A percentile compares a stretch with the other conserved stretches of the same genome.
These are phyloP conservation scores for Melanotaenia trifasciata DNA, from an alignment of 2,797 vertebrate genomes.

Conservation along the genomic window DNA sequence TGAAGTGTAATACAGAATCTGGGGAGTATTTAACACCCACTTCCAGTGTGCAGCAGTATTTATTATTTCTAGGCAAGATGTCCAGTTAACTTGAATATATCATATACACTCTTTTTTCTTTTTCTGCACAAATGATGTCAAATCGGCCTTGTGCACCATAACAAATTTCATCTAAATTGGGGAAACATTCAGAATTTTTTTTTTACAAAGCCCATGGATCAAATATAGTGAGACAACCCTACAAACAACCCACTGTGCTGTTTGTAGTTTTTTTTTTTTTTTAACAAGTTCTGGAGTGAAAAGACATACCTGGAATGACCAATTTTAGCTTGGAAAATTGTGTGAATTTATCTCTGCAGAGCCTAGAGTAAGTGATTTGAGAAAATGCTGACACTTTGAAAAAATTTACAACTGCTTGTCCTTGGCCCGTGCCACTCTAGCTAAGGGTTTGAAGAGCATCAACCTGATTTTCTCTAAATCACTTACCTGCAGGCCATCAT, in stretches of 20 bases:
- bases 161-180: constrained; percentile 55
- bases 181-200: constrained; percentile 45
- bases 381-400: constrained; percentile 78
- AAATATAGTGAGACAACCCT: constrained; percentile 52
- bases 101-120: constrained; percentile 42
- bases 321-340: constrained; percentile 73
- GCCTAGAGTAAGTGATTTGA: constrained; percentile 62
- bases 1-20: constrained; percentile 7
- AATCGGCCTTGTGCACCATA: constrained; percentile 57
- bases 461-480: constrained; percentile 76
- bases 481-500: constrained; percentile 72
- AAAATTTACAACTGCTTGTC: constrained; percentile 74
- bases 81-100: constrained; percentile 41
- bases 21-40: constrained; percentile 3
- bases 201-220: constrained; percentile 47
- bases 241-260: constrained; percentile 22
- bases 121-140: constrained; percentile 53
- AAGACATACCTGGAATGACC: constrained; percentile 55
- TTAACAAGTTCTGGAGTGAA: constrained; percentile 43
- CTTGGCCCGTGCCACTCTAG: constrained; percentile 62
- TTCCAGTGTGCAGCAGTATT: constrained; percentile 4
- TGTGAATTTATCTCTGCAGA: constrained; percentile 71
- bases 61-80: constrained; percentile 21
- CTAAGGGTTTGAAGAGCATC: constrained; percentile 59
- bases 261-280: constrained; percentile 29